A percentile compares a stretch with the other conserved stretches of the same genome.
Conservation (phyloP, 2,888 invertebrate species). For the Petrolisthes cinctipes region DNA sequence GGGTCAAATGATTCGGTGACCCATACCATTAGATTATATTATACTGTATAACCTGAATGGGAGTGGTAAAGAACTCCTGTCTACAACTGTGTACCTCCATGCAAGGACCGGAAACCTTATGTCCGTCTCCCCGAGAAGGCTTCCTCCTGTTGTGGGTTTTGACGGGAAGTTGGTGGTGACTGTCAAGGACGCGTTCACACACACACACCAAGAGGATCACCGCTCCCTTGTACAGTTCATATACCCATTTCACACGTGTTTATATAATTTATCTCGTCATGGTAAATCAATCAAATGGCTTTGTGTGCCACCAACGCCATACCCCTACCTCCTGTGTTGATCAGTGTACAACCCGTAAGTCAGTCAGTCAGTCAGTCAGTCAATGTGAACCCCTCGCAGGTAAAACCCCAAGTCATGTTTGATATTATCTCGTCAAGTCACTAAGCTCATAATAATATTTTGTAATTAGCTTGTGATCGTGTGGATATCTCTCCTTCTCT, state of each 20-base stretch:
- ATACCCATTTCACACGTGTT: background rate
- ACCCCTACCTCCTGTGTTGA: background rate
- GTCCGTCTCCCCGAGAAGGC: no score
- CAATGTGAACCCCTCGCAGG: background rate
- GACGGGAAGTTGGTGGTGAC: no score
- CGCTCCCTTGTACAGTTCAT: background rate
- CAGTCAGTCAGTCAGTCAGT: background rate
- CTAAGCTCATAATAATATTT: background rate
- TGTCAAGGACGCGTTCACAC: no score
- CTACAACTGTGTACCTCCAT: no score
- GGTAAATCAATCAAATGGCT: conserved; percentile 9
- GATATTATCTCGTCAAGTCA: conserved; percentile 12
- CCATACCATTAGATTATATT: no score
- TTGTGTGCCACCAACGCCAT: background rate
- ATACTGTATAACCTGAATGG: no score
- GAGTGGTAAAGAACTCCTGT: no score
- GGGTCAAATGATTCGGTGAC: no score
- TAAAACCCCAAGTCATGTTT: background rate
- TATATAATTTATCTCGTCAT: background rate
- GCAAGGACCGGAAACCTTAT: no score
- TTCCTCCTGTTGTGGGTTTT: no score
- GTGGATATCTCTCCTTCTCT: background rate
- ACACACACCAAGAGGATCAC: no score
- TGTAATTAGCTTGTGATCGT: conserved; percentile 16
- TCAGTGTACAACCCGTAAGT: background rate